phyloP scores from a whole-genome alignment of 2,888 invertebrate genomes.

The Leptothorax acervorum region DNA sequence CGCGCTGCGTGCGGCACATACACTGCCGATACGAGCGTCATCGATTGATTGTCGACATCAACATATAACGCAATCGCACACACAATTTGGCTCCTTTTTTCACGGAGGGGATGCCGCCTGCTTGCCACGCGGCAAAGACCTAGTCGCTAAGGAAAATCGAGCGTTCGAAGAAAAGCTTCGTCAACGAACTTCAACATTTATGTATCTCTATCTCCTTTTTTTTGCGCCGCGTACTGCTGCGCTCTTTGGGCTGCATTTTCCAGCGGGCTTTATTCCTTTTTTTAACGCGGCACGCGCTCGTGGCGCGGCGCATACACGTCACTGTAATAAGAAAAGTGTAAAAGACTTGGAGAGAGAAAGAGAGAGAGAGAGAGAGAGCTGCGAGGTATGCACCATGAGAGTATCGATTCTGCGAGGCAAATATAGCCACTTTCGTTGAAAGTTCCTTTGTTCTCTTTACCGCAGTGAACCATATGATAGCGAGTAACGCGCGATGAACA shows the following conservation, averaged over 20 bases:
- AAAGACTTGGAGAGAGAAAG: constrained; percentile 41
- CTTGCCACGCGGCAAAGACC: neutral
- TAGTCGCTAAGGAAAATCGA: constrained; percentile 7
- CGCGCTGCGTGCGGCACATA: neutral
- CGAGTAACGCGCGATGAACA: constrained; percentile 47
- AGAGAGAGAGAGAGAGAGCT: constrained; percentile 34
- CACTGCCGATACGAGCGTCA: constrained; percentile 39
- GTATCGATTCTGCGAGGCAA: constrained; percentile 70
- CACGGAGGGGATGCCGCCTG: neutral
- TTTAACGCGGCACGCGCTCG: constrained; percentile 26
- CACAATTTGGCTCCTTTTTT: constrained; percentile 49
- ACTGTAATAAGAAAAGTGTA: constrained; percentile 55
- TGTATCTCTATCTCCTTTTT: neutral
- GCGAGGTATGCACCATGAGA: constrained; percentile 64
- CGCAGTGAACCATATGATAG: constrained; percentile 60
- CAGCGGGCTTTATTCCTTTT: constrained; percentile 22
- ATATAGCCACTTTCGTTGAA: constrained; percentile 66
- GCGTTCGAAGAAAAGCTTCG: neutral
- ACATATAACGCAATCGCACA: constrained; percentile 65
- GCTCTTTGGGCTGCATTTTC: constrained; percentile 27
- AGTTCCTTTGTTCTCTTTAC: constrained; percentile 61
- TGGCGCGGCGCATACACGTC: constrained; percentile 19
- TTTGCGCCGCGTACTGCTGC: neutral
- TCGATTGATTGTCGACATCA: constrained; percentile 67
- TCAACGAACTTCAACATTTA: neutral